Conservation (phyloP, 2,797 vertebrate species). For the Poeciliopsis gracilis region DNA sequence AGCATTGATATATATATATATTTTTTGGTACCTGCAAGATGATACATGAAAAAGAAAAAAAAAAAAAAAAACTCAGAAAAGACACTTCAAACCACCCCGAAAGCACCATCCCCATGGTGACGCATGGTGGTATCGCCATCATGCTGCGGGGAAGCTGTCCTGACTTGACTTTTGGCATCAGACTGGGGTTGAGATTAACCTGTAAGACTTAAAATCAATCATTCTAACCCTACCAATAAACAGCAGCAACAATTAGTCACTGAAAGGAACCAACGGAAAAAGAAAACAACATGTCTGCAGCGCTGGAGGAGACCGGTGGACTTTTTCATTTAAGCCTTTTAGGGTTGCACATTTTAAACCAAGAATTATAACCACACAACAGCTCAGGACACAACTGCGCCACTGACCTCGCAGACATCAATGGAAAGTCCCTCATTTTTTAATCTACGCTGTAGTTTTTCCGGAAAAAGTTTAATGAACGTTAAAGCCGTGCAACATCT, state of each 20-base stretch:
- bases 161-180: background rate
- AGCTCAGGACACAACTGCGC: background rate
- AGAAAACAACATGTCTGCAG: background rate
- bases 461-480: background rate
- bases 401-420: background rate
- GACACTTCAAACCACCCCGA: background rate
- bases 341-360: background rate
- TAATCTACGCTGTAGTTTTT: background rate
- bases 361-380: background rate
- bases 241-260: background rate
- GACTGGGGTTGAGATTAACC: background rate
- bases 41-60: too few relatives aligned
- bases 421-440: background rate
- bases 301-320: background rate
- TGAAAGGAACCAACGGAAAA: background rate
- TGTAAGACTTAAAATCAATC: background rate
- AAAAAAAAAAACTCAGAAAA: background rate
- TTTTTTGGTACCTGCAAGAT: background rate
- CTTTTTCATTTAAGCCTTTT: background rate
- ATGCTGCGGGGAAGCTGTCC: background rate
- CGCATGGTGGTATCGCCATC: background rate
- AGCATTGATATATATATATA: background rate
- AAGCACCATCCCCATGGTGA: background rate
- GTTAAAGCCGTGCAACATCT: background rate
- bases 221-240: background rate